Conservation (phyloP, 2,797 vertebrate genomes). For the Coregonus suidteri region DNA sequence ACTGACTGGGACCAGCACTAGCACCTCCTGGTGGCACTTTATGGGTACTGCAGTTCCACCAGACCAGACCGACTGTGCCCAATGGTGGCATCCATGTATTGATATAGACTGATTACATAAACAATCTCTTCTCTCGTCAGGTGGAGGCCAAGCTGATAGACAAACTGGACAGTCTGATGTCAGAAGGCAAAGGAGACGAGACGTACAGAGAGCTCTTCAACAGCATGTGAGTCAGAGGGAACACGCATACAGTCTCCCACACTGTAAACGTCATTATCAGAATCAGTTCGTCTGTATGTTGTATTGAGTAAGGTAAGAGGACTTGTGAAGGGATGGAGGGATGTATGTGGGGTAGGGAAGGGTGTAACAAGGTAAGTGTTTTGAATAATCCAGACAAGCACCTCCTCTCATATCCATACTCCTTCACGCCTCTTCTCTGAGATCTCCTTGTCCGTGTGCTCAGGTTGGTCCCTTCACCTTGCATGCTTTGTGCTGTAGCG, state of each 20-base stretch:
- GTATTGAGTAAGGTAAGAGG: background rate
- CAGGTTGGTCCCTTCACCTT: slow-evolving; percentile 4
- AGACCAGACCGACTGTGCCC: too few relatives aligned
- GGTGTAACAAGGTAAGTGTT: background rate
- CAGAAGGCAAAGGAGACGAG: slow-evolving; percentile 97
- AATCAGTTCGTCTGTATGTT: background rate
- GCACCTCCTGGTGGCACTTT: slow-evolving; percentile 33
- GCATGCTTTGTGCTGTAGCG: background rate
- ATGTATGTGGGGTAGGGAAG: background rate
- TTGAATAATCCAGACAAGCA: background rate
- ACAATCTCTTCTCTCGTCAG: slow-evolving; percentile 63
- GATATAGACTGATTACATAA: too few relatives aligned
- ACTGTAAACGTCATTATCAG: background rate
- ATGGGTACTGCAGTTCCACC: background rate
- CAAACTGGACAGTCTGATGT: slow-evolving; percentile 98
- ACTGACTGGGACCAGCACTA: background rate
- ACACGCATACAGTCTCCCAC: background rate
- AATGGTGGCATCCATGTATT: too few relatives aligned
- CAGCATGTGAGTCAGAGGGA: slow-evolving; percentile 83
- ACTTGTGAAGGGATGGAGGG: background rate
- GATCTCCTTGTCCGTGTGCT: background rate
- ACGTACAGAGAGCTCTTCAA: slow-evolving; percentile 95
- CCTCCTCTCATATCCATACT: background rate
- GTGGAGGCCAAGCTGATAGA: slow-evolving; percentile 98
- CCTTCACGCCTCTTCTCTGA: background rate